A percentile compares a stretch with the other conserved stretches of the same genome.
These are phyloP conservation scores for Saccopteryx leptura DNA, from an alignment of 2,113 vertebrate species.

Conservation along the genomic window DNA sequence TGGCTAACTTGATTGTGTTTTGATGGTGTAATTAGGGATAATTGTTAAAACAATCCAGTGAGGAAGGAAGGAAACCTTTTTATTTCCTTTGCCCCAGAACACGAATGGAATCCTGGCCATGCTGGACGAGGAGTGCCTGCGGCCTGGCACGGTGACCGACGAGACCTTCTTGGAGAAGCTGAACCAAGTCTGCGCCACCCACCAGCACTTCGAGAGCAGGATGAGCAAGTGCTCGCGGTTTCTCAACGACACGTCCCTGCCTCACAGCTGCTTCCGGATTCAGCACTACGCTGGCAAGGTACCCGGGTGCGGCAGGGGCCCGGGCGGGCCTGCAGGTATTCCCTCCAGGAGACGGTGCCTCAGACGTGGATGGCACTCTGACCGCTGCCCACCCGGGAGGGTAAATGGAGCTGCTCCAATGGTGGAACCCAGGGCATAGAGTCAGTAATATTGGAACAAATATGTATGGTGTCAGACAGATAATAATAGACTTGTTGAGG, in stretches of 20 bases:
- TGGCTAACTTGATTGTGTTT: conserved; percentile 61
- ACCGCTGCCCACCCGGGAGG: fast-evolving
- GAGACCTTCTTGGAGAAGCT: conserved; percentile 98
- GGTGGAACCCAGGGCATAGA: background rate
- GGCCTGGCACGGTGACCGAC: conserved; percentile 97
- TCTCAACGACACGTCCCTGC: conserved; percentile 96
- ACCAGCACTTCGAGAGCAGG: conserved; percentile 98
- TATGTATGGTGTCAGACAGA: background rate
- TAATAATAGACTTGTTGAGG: too few relatives aligned
- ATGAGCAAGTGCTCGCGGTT: conserved; percentile 97
- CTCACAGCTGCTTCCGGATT: conserved; percentile 98
- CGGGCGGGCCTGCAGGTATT: fast-evolving
- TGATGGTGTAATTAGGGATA: conserved; percentile 36
- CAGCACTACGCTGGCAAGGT: conserved; percentile 99
- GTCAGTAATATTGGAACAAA: background rate
- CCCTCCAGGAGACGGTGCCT: background rate
- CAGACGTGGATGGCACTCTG: background rate
- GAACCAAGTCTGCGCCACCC: conserved; percentile 97
- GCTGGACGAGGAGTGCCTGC: conserved; percentile 98
- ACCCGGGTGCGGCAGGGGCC: background rate
- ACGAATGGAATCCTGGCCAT: conserved; percentile 98
- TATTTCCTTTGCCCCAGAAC: conserved; percentile 84
- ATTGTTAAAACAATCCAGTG: conserved; percentile 59
- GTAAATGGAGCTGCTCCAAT: background rate
- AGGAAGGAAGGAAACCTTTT: conserved; percentile 75